phyloP scores from a whole-genome alignment of 2,113 vertebrate species.

The Balaenoptera acutorostrata region DNA sequence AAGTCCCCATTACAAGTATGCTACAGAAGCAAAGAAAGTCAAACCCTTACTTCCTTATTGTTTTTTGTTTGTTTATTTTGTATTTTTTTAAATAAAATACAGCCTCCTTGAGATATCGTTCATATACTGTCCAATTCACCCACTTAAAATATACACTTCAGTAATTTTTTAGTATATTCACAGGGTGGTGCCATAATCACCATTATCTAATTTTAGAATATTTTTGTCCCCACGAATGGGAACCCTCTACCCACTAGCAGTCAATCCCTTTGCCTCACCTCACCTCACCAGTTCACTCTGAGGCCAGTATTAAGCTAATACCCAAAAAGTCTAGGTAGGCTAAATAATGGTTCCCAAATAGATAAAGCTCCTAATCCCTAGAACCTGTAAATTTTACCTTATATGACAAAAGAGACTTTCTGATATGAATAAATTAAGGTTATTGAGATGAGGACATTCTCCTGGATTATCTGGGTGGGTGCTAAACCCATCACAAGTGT shows the following conservation, averaged over 20 bases:
- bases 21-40: not conserved
- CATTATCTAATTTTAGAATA: not conserved
- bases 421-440: not conserved
- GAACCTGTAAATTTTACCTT: not conserved
- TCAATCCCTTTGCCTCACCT: not conserved
- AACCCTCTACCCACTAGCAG: not conserved
- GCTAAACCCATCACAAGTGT: not conserved
- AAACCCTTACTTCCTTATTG: not conserved
- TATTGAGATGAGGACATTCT: not conserved
- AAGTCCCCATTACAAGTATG: not conserved
- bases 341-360: not conserved
- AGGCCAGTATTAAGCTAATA: not conserved
- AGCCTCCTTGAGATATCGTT: not conserved
- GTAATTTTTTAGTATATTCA: not conserved
- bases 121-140: not conserved
- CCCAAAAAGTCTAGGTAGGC: not conserved
- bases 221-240: not conserved
- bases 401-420: not conserved
- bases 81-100: not conserved
- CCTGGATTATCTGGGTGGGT: not conserved
- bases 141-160: not conserved
- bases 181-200: not conserved
- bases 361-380: not conserved
- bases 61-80: not conserved
- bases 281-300: not conserved